Evolutionary conservation across 2,113 vertebrate species (phyloP), one percentile per base, ranked within the genome.

Genomic region (Varanus komodoensis): DNA sequence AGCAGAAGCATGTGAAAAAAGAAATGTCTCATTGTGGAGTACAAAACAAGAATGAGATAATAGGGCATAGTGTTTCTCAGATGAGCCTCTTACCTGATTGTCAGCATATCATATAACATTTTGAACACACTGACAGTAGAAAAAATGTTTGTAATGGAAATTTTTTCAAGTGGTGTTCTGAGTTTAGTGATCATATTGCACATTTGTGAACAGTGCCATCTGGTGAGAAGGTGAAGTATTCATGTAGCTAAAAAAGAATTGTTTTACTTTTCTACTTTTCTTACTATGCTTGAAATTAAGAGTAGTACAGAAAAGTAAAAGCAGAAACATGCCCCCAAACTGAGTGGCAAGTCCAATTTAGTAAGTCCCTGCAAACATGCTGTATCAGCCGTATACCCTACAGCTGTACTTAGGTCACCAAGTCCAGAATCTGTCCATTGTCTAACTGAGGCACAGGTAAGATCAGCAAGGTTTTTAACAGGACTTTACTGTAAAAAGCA

Each of bases 181-280:
- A 14, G 25, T 54, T 29, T 21, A 71, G 7, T 32, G 27, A 52
- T 50, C 52, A 27, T 32, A 9, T 5, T 48, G 48, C 38, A 34
- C n/a, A 38, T 81, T 88, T 52, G 32, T 82, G n/a, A 71, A 74
- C 25, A 89, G 68, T 82, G 79, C 87, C 87, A 82, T 82, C 87
- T 89, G 87, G 87, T 29, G 87, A 82, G 68, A 73, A 38, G 25
- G 44, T 52, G 78, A 29, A 54, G 79, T 32, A 81, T 19, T 82
- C 52, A n/a, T 15, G 32, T n/a, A 57, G 29, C n/a, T 57, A 0
- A 69, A 80, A 79, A 79, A 4, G 12, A 50, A 44, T 44, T 32
- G 11, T 11, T 34, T 25, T 9, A 17, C 38, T 67, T 64, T 38
- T 83, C 38, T 38, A 61, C 7, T 57, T 9, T 57, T 7, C 32